These are phyloP conservation scores for Hyppa rectilinea DNA, from an alignment of 2,888 invertebrate species.

Conservation along the genomic window DNA sequence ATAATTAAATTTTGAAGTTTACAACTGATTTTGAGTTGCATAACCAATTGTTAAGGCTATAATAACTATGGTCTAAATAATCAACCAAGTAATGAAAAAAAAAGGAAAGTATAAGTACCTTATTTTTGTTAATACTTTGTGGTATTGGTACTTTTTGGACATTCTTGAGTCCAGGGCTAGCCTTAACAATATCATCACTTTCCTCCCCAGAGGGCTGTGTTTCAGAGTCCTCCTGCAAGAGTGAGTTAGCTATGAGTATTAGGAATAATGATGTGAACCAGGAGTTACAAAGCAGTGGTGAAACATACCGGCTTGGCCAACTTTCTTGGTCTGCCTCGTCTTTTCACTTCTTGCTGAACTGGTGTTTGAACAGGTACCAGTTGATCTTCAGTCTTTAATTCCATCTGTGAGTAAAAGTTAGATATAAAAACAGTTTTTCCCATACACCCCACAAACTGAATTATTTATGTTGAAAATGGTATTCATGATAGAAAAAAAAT, in stretches of 20 bases:
- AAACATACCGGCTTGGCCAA: slow-evolving; percentile 73
- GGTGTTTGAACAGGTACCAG: slow-evolving; percentile 83
- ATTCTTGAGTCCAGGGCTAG: slow-evolving; percentile 72
- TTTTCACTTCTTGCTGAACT: slow-evolving; percentile 72
- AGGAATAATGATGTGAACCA: slow-evolving; percentile 25
- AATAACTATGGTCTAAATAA: not conserved
- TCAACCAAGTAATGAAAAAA: slow-evolving; percentile 3
- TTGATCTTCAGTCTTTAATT: slow-evolving; percentile 86
- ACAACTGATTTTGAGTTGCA: not conserved
- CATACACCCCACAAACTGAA: not conserved
- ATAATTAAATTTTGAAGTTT: not conserved
- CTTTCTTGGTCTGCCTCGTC: slow-evolving; percentile 84
- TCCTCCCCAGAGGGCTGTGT: slow-evolving; percentile 86
- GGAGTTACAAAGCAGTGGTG: not conserved
- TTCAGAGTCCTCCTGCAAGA: slow-evolving; percentile 84
- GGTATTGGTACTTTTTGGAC: slow-evolving; percentile 73
- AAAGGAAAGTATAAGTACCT: slow-evolving; percentile 68
- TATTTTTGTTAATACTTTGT: slow-evolving; percentile 70
- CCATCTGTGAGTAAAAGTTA: slow-evolving; percentile 76
- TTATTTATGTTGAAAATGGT: not conserved
- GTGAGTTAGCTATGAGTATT: slow-evolving; percentile 57
- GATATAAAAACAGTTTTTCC: not conserved
- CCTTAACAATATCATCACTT: slow-evolving; percentile 81
- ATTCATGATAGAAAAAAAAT: not conserved
- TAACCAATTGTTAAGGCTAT: slow-evolving; percentile 13